Evolutionary conservation across 2,888 invertebrate genomes (phyloP).

Genomic region (Chloroclystis v-ata): DNA sequence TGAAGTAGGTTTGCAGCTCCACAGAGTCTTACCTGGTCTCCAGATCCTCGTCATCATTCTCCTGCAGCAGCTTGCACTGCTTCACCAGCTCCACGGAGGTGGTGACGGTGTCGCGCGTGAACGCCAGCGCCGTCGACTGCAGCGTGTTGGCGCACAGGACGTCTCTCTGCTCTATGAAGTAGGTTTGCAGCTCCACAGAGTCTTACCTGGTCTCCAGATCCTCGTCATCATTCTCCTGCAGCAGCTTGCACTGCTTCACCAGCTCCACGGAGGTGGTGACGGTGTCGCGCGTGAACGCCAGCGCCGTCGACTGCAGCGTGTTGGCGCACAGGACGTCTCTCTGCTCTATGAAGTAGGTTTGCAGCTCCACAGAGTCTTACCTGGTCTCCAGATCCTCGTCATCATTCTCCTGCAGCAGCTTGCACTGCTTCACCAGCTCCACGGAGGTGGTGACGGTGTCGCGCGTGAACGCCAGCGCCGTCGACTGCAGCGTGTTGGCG

Average conservation of each 20-base stretch:
- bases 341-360: conserved; percentile 91
- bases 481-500: conserved; percentile 88
- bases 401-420: conserved; percentile 85
- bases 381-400: conserved; percentile 88
- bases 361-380: conserved; percentile 96
- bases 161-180: conserved; percentile 87
- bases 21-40: conserved; percentile 97
- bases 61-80: conserved; percentile 86
- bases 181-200: conserved; percentile 93
- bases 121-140: conserved; percentile 91
- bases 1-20: conserved; percentile 94
- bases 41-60: conserved; percentile 87
- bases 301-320: conserved; percentile 90
- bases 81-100: conserved; percentile 86
- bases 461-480: conserved; percentile 89
- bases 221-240: conserved; percentile 88
- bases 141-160: conserved; percentile 87
- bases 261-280: conserved; percentile 86
- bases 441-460: conserved; percentile 86
- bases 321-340: conserved; percentile 85
- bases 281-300: conserved; percentile 87
- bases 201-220: too few relatives aligned
- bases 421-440: conserved; percentile 86
- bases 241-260: conserved; percentile 84
- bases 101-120: conserved; percentile 86